Evolutionary conservation across 2,113 vertebrate genomes (phyloP).

Genomic region (Zingel zingel): DNA sequence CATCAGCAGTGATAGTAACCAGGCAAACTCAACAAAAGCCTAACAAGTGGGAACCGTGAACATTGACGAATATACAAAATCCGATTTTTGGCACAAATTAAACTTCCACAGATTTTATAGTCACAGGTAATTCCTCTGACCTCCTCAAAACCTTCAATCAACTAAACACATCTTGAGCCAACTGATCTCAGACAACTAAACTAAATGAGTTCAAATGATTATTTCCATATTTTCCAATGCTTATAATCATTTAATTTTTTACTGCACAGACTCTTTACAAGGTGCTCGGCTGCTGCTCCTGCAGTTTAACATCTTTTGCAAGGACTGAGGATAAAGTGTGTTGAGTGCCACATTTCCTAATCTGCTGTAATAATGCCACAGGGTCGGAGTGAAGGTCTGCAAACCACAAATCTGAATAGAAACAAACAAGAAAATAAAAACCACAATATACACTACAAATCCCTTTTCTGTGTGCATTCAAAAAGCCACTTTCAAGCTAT

Average conservation of each 20-base stretch:
- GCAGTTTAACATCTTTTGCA: neutral
- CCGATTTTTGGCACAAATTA: neutral
- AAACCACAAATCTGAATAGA: neutral
- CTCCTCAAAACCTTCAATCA: neutral
- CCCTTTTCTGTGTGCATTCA: constrained; percentile 62
- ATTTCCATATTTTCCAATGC: neutral
- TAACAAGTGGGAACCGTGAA: neutral
- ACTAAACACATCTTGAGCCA: neutral
- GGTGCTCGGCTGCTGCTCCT: constrained; percentile 37
- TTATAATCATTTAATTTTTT: neutral
- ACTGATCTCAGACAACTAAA: neutral
- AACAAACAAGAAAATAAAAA: constrained; percentile 5
- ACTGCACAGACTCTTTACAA: neutral
- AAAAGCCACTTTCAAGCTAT: constrained; percentile 7
- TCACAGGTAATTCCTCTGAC: neutral
- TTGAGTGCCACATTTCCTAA: constrained; percentile 19
- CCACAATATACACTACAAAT: constrained; percentile 19
- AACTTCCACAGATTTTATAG: neutral
- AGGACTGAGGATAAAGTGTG: constrained; percentile 32
- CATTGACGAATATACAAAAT: neutral
- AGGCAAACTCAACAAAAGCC: neutral
- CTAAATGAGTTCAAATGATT: neutral
- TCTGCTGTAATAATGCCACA: constrained; percentile 50
- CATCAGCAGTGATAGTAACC: too few species aligned
- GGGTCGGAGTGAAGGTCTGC: constrained; percentile 11